Evolutionary conservation across 2,888 invertebrate species (phyloP), one percentile per base, ranked within the genome.

Genomic region (Deilephila elpenor): DNA sequence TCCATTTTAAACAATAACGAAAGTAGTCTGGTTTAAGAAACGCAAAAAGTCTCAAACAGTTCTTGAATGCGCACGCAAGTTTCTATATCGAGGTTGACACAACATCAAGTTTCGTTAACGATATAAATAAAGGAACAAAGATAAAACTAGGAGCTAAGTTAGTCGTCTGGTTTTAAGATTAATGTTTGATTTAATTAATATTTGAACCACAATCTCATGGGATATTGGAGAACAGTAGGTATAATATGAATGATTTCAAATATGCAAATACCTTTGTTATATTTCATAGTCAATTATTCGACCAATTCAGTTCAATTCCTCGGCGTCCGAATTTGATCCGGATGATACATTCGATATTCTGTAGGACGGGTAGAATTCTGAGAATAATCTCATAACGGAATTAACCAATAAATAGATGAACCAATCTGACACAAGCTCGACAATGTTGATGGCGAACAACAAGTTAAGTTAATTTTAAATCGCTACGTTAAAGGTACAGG

Each of bases 51-150:
- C 19, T 32, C 3, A 32, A 25, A 25, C 1, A 7, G 6, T 7
- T 37, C 34, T 37, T 8, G 37, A 67, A 44, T 67, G 67, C 44
- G 25, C 67, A 67, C 67, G 51, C 67, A 51, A 51, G 67, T 56
- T 56, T 44, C 14, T 11, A 14, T 11, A 44, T 14, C 11, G 11
- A 11, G 11, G 11, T 44, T 37, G 7, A 8, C 11, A 44, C 44
- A 11, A 11, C 11, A 44, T 11, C 44, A 44, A 44, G 14, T 44
- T 11, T 44, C 14, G 11, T 44, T 44, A 11, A 2, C 11, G 11
- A 14, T 44, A 44, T 44, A 44, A 11, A 11, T 11, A 44, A 44
- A 44, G 44, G 11, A 44, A 44, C 14, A 11, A 11, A 14, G 44
- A 44, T 11, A 11, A 37, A 44, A 44, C 14, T 11, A 44, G 44